These are phyloP conservation scores for Venustoraphidia nigricollis DNA, from an alignment of 2,888 invertebrate species.

Conservation along the genomic window DNA sequence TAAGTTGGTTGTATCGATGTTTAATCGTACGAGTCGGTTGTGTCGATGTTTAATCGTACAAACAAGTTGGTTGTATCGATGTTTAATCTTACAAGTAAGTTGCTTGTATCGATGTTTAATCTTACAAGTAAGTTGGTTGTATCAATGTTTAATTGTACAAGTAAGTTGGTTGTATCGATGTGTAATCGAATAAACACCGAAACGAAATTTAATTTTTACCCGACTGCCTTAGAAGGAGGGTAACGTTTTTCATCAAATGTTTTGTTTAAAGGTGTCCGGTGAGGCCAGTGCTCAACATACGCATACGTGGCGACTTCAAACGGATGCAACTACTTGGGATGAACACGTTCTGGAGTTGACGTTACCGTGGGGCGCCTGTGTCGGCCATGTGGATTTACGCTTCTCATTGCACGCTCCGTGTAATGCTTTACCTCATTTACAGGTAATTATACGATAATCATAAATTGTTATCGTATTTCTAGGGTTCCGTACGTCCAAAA, in stretches of 20 bases:
- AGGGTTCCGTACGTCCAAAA: too few species aligned
- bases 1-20: conserved; percentile 21
- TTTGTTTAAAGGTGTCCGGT: conserved; percentile 17
- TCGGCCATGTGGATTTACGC: conserved; percentile 83
- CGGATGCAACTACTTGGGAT: conserved; percentile 79
- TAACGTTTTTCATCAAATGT: neutral
- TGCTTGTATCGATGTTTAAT: conserved; percentile 21
- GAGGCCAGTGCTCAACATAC: conserved; percentile 54
- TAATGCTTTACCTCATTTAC: conserved; percentile 61
- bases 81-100: conserved; percentile 27
- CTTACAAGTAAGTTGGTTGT: conserved; percentile 31
- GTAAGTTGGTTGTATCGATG: too few species aligned
- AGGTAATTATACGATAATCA: conserved; percentile 35
- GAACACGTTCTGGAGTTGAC: conserved; percentile 85
- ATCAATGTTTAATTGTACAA: conserved; percentile 17
- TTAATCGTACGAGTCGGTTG: conserved; percentile 13
- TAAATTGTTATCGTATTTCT: too few species aligned
- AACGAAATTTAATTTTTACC: neutral
- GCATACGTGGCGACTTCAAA: conserved; percentile 77
- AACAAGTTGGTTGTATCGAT: conserved; percentile 22
- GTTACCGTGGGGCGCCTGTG: conserved; percentile 56
- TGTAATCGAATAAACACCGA: neutral
- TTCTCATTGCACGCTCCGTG: conserved; percentile 69
- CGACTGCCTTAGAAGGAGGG: too few species aligned
- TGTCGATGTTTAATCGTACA: conserved; percentile 31